Conservation (phyloP, 2,113 vertebrate species). For the Sphyrna mokarran region DNA sequence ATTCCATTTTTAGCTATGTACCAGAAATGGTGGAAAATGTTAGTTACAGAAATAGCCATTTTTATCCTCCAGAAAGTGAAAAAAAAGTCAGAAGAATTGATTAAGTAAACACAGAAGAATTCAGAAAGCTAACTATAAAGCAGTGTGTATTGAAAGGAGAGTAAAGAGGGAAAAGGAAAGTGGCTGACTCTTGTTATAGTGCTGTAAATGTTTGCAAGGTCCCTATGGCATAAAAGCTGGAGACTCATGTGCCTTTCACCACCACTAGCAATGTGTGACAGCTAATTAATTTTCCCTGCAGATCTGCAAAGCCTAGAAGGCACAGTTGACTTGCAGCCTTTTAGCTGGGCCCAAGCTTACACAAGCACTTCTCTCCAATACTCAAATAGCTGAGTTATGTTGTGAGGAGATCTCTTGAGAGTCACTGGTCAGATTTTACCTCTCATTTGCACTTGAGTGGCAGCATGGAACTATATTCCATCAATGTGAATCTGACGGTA, state of each 20-base stretch:
- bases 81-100: not conserved
- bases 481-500: not conserved
- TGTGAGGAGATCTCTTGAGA: not conserved
- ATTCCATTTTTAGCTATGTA: not conserved
- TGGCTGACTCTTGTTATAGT: not conserved
- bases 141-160: not conserved
- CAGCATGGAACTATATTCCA: not conserved
- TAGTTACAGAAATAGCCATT: not conserved
- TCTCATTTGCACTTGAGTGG: not conserved
- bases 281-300: not conserved
- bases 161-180: not conserved
- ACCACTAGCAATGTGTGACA: not conserved
- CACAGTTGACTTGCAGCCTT: not conserved
- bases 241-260: not conserved
- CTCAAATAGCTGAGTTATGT: not conserved
- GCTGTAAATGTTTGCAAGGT: not conserved
- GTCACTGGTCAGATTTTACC: not conserved
- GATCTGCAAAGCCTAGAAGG: constrained; percentile 1
- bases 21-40: not conserved
- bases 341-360: not conserved
- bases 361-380: not conserved
- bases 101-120: not conserved
- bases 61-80: not conserved
- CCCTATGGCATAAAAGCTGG: not conserved
- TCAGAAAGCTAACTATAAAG: constrained; percentile 12